phyloP scores from a whole-genome alignment of 2,888 invertebrate species.

The Herminia tarsipennalis region DNA sequence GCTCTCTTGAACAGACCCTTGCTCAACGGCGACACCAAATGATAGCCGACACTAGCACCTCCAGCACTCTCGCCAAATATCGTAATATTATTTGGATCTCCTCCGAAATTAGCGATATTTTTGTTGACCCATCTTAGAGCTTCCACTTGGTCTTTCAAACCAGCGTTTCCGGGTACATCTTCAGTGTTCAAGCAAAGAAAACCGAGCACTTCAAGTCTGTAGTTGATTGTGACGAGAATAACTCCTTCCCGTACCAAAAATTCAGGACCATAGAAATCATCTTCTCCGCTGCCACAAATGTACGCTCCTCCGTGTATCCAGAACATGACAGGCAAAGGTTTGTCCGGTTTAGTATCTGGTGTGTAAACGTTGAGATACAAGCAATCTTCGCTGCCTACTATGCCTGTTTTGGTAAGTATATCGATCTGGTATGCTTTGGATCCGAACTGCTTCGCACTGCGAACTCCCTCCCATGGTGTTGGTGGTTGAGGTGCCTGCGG shows the following conservation, averaged over 20 bases:
- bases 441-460: constrained; percentile 52
- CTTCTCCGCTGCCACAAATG: constrained; percentile 45
- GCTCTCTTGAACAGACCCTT: constrained; percentile 60
- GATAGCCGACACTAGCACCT: constrained; percentile 47
- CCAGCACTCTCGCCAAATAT: constrained; percentile 64
- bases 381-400: constrained; percentile 43
- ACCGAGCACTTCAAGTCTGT: constrained; percentile 51
- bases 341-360: constrained; percentile 36
- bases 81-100: constrained; percentile 51
- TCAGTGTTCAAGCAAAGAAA: constrained; percentile 50
- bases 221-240: constrained; percentile 46
- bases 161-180: constrained; percentile 56
- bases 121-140: constrained; percentile 52
- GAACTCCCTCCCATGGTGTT: constrained; percentile 53
- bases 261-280: constrained; percentile 47
- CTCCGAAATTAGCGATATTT: constrained; percentile 53
- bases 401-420: constrained; percentile 4
- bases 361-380: constrained; percentile 56
- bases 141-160: constrained; percentile 54
- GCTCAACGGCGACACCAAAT: constrained; percentile 60
- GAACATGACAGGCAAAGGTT: constrained; percentile 46
- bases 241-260: constrained; percentile 49
- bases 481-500: constrained; percentile 40
- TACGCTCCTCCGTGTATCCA: constrained; percentile 50
- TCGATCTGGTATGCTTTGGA: constrained; percentile 25